Conservation (phyloP, 2,888 invertebrate species). For the Pheosia tremula region DNA sequence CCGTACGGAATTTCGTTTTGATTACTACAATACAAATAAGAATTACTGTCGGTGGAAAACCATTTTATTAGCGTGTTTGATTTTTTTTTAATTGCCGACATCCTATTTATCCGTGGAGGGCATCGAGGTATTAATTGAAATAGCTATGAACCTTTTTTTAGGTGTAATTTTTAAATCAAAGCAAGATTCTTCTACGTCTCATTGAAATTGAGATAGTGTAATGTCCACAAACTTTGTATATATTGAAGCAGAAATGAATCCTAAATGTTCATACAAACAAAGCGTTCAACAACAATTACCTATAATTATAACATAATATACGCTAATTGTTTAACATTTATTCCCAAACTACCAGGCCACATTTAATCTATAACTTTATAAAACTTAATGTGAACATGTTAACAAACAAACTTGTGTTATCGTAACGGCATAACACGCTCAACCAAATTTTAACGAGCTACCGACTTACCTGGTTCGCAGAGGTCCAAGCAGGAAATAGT, state of each 20-base stretch:
- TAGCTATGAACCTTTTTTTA: too few relatives aligned
- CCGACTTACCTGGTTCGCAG: conserved; percentile 44
- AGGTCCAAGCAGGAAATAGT: conserved; percentile 52
- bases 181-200: too few relatives aligned
- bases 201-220: too few relatives aligned
- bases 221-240: too few relatives aligned
- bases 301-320: neutral
- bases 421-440: conserved; percentile 28
- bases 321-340: neutral
- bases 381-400: conserved; percentile 28
- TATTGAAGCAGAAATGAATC: too few relatives aligned
- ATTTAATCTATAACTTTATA: conserved; percentile 19
- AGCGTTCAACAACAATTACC: too few relatives aligned
- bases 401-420: conserved; percentile 26
- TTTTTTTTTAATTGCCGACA: neutral
- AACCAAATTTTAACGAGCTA: conserved; percentile 34
- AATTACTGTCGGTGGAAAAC: neutral
- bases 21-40: neutral
- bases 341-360: conserved; percentile 2
- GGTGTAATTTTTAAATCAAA: too few relatives aligned
- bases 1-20: neutral
- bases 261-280: too few relatives aligned
- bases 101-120: neutral
- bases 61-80: neutral
- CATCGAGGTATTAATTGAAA: too few relatives aligned